A percentile compares a stretch with the other conserved stretches of the same genome.
phyloP scores from a whole-genome alignment of 2,113 vertebrate species.

The Pluvianellus socialis region DNA sequence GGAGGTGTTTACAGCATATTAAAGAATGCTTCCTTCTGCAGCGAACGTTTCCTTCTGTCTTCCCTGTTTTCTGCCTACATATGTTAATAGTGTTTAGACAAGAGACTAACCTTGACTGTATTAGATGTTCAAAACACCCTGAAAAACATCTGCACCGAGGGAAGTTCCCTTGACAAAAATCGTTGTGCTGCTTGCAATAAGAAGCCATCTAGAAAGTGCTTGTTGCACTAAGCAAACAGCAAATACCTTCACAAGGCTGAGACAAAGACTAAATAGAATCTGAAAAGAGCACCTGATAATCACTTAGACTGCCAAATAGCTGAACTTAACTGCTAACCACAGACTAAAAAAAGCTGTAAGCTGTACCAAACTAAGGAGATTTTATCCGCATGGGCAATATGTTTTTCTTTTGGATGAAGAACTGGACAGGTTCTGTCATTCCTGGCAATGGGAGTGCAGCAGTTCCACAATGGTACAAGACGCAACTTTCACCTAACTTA shows the following conservation, averaged over 20 bases:
- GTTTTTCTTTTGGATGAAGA: not conserved
- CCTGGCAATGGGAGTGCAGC: not conserved
- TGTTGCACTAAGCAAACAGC: not conserved
- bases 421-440: not conserved
- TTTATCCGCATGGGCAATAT: not conserved
- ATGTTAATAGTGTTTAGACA: not conserved
- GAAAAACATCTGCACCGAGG: not conserved
- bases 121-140: not conserved
- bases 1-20: not conserved
- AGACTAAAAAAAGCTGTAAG: not conserved
- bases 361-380: not conserved
- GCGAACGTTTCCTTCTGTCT: not conserved
- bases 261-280: not conserved
- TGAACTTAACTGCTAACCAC: not conserved
- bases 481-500: conserved; percentile 29
- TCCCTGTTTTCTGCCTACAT: not conserved
- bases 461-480: not conserved
- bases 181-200: not conserved
- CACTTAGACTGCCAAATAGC: not conserved
- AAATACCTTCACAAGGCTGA: conserved; percentile 18
- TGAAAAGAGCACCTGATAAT: not conserved
- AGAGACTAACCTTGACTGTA: not conserved
- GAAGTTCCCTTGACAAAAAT: conserved; percentile 32
- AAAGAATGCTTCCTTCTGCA: not conserved
- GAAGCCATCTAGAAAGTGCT: conserved; percentile 32